phyloP scores from a whole-genome alignment of 2,113 vertebrate species.

The Calidris pygmaea region DNA sequence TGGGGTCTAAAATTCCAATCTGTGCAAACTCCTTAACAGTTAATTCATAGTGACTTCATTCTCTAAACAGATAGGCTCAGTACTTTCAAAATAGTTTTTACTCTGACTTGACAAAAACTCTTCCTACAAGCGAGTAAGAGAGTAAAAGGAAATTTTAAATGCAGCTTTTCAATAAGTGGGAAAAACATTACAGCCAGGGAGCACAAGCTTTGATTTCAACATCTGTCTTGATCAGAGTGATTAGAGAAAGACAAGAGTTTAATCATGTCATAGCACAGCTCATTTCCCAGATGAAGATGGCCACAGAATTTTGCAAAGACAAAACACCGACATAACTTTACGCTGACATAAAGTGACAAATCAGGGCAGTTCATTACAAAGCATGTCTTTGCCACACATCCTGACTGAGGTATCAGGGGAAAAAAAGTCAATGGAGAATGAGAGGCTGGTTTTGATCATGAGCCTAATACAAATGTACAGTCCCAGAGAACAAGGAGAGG shows the following conservation, averaged over 20 bases:
- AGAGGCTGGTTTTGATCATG: background rate
- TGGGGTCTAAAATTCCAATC: background rate
- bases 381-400: background rate
- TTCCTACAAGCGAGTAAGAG: background rate
- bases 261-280: background rate
- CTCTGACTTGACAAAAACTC: background rate
- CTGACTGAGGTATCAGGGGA: background rate
- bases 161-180: background rate
- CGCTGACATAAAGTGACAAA: background rate
- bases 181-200: background rate
- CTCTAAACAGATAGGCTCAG: background rate
- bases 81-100: background rate
- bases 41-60: background rate
- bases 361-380: background rate
- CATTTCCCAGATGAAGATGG: background rate
- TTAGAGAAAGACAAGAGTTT: background rate
- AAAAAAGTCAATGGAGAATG: background rate
- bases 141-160: background rate
- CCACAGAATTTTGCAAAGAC: background rate
- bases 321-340: too few species aligned
- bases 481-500: background rate
- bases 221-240: background rate
- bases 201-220: background rate
- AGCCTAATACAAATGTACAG: background rate
- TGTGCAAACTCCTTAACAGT: background rate